Evolutionary conservation across 2,113 vertebrate genomes (phyloP).

Genomic region (Hydrolagus affinis): DNA sequence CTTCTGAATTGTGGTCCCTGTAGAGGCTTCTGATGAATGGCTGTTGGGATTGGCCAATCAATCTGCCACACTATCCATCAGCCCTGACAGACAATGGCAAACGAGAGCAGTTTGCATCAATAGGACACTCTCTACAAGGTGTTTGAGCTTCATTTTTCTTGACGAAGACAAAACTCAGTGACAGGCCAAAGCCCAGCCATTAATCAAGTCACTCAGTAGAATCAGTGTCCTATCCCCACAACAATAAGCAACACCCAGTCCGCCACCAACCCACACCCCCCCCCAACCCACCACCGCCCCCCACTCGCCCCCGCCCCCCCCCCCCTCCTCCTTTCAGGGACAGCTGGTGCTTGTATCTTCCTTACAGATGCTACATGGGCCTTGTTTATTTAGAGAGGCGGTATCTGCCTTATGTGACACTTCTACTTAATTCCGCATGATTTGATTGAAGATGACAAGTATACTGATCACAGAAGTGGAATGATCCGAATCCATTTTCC

Average conservation of each 20-base stretch:
- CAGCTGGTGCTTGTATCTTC: slow-evolving; percentile 31
- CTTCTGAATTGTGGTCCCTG: slow-evolving; percentile 45
- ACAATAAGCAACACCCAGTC: slow-evolving; percentile 25
- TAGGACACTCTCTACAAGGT: slow-evolving; percentile 52
- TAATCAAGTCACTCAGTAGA: slow-evolving; percentile 43
- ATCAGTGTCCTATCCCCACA: slow-evolving; percentile 34
- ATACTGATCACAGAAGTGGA: background rate
- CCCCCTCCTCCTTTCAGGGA: slow-evolving; percentile 7
- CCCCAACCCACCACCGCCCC: no score
- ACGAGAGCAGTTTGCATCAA: slow-evolving; percentile 46
- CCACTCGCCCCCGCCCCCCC: no score
- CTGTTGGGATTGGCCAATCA: slow-evolving; percentile 51
- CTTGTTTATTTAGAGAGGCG: background rate
- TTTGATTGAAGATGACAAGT: slow-evolving; percentile 24
- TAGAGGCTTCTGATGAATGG: slow-evolving; percentile 53
- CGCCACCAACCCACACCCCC: no score
- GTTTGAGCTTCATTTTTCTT: slow-evolving; percentile 49
- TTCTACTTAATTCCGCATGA: slow-evolving; percentile 19
- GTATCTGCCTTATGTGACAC: slow-evolving; percentile 24
- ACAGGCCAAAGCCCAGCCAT: slow-evolving; percentile 48
- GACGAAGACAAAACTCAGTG: slow-evolving; percentile 50
- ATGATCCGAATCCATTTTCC: background rate
- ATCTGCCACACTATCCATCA: slow-evolving; percentile 51
- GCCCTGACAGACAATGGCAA: slow-evolving; percentile 51
- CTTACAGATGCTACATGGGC: slow-evolving; percentile 27